Percentiles rank a stretch among this genome's conserved stretches.
These are phyloP conservation scores for Herminia tarsipennalis DNA, from an alignment of 2,888 invertebrate species.

Conservation along the genomic window DNA sequence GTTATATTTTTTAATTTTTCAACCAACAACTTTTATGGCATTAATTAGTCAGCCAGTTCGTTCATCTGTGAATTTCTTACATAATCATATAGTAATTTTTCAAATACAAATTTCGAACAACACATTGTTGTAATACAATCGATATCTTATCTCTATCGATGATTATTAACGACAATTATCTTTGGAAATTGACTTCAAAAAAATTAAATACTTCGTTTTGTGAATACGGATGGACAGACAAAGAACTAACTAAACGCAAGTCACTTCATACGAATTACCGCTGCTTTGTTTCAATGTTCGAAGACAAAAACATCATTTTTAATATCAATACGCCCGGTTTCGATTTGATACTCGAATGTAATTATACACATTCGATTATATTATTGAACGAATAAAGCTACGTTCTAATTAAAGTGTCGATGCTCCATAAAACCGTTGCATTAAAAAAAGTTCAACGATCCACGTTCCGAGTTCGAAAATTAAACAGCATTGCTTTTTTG, in stretches of 20 bases:
- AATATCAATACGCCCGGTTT: slow-evolving; percentile 65
- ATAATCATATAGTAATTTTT: slow-evolving; percentile 19
- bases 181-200: slow-evolving; percentile 58
- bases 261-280: slow-evolving; percentile 83
- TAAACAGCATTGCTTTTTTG: slow-evolving; percentile 41
- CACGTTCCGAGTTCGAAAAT: slow-evolving; percentile 49
- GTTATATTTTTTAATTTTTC: slow-evolving; percentile 18
- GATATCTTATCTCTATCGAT: slow-evolving; percentile 57
- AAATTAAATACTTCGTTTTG: slow-evolving; percentile 70
- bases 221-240: slow-evolving; percentile 72
- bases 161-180: slow-evolving; percentile 80
- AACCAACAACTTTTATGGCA: slow-evolving; percentile 20
- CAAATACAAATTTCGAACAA: slow-evolving; percentile 38
- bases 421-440: slow-evolving; percentile 47
- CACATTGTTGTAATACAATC: slow-evolving; percentile 54
- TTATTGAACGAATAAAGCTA: slow-evolving; percentile 59
- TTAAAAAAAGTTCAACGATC: slow-evolving; percentile 38
- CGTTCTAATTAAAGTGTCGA: slow-evolving; percentile 72
- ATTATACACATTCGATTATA: slow-evolving; percentile 67
- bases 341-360: slow-evolving; percentile 68
- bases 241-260: slow-evolving; percentile 74
- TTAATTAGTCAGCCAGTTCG: slow-evolving; percentile 23
- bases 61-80: slow-evolving; percentile 16
- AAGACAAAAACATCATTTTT: slow-evolving; percentile 75
- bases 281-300: slow-evolving; percentile 77